Evolutionary conservation across 2,888 invertebrate genomes (phyloP).

Genomic region (Spicauda simplicius): DNA sequence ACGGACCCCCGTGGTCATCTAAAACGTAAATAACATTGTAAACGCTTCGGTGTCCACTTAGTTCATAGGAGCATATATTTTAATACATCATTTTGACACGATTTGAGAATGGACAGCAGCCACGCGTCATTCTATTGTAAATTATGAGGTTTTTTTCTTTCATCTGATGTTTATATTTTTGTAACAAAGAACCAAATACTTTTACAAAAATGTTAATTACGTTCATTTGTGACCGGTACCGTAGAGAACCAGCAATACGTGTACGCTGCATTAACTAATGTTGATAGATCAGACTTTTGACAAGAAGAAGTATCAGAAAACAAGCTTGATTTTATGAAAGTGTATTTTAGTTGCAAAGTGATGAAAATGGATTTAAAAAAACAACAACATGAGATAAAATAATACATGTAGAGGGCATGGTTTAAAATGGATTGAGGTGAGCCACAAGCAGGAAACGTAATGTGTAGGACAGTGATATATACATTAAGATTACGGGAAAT

Average conservation of each 20-base stretch:
- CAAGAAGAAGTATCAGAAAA: too few relatives aligned
- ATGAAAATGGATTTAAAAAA: too few relatives aligned
- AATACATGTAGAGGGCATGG: too few relatives aligned
- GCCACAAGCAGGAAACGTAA: too few relatives aligned
- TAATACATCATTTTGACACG: slow-evolving; percentile 18
- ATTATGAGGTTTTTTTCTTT: slow-evolving; percentile 1
- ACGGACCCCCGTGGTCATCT: slow-evolving; percentile 64
- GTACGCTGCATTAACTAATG: not conserved
- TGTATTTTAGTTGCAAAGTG: too few relatives aligned
- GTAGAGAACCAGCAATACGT: not conserved
- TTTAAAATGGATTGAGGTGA: too few relatives aligned
- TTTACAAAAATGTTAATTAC: not conserved
- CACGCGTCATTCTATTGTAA: slow-evolving; percentile 10
- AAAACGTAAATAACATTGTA: slow-evolving; percentile 59
- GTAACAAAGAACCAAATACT: not conserved
- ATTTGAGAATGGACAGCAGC: slow-evolving; percentile 15
- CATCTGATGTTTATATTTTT: not conserved
- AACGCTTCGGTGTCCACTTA: slow-evolving; percentile 58
- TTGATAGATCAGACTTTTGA: too few relatives aligned
- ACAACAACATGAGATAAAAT: too few relatives aligned
- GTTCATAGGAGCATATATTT: slow-evolving; percentile 6
- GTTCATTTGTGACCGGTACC: not conserved
- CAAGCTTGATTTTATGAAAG: too few relatives aligned
- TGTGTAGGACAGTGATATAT: too few relatives aligned
- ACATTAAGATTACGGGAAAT: too few relatives aligned